Evolutionary conservation across 2,888 invertebrate species (phyloP), one percentile per base, ranked within the genome.

Genomic region (Dichetophora obliterata): DNA sequence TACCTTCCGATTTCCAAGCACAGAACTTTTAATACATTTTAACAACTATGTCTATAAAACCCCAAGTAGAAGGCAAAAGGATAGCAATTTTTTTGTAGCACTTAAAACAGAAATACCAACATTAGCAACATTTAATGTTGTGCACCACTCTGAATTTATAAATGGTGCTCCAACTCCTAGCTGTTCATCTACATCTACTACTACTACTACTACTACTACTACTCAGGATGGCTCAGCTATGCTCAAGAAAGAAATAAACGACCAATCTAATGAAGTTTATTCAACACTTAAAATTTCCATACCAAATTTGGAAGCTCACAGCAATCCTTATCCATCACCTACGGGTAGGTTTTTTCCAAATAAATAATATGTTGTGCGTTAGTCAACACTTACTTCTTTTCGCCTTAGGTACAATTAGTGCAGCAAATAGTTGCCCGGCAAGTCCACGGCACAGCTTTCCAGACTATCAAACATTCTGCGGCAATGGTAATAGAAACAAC

Each of bases 341-440:
- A 97, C 97, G 78, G 97, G 95, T 91, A 90, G 87, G 85, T 82
- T 16, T 24, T 24, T 3, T 31, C 2, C 2, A n/a, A 14, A 14
- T 11, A 66, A 43, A 14, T 43, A 5, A 1, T 9, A 4, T n/a
- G 8, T 66, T 66, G 31, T 63, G 19, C 27, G 11, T 31, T n/a
- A n/a, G n/a, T n/a, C n/a, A n/a, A 22, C 5, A 27, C 61, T 22
- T 1, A 3, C 24, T 11, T 54, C 8, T 19, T 54, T 9, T 54
- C 19, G 8, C 90, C 90, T 72, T 89, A 92, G 92, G 92, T 82
- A 95, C 95, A 82, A 94, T 95, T 89, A 98, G 98, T 91, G 98
- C 98, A 81, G 98, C 98, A 78, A 98, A 98, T 90, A 98, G 98
- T 85, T 98, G 98, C 90, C 98, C 98, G 69, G 96, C 98, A 83